A percentile compares a stretch with the other conserved stretches of the same genome.
These are phyloP conservation scores for Gymnocheta viridis DNA, from an alignment of 2,888 invertebrate species.

Conservation along the genomic window DNA sequence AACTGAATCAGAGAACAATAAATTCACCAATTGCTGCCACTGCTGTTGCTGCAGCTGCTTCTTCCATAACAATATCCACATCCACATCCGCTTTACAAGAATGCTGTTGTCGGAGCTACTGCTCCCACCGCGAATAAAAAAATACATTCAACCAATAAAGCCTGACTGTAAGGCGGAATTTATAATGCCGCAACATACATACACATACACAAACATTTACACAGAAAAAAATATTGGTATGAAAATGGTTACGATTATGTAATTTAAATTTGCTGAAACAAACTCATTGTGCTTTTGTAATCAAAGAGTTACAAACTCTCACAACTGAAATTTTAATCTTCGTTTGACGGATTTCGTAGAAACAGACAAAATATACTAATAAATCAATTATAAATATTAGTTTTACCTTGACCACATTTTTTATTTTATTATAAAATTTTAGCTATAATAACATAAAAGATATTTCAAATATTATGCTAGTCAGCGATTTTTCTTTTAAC, in stretches of 20 bases:
- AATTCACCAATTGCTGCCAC: not conserved
- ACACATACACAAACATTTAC: not conserved
- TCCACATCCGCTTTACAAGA: conserved; percentile 11
- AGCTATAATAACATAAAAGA: too few relatives aligned
- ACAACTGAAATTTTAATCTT: not conserved
- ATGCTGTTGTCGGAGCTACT: not conserved
- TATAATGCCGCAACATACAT: conserved; percentile 13
- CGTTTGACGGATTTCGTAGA: not conserved
- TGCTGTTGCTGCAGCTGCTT: not conserved
- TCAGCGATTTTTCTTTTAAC: too few relatives aligned
- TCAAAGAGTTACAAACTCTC: not conserved
- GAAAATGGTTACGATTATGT: not conserved
- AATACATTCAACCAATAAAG: conserved; percentile 37
- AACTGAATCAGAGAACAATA: conserved; percentile 14
- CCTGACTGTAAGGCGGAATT: conserved; percentile 25
- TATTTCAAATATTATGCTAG: too few relatives aligned
- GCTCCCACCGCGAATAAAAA: conserved; percentile 48
- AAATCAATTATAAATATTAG: too few relatives aligned
- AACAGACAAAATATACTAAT: too few relatives aligned
- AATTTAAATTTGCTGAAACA: not conserved
- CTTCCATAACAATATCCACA: not conserved
- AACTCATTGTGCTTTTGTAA: too few relatives aligned
- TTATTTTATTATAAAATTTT: too few relatives aligned
- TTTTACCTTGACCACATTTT: too few relatives aligned
- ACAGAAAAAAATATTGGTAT: not conserved